Evolutionary conservation across 1,140 invertebrate species (phyloP).

Genomic region (Hylaeus volcanicus): DNA sequence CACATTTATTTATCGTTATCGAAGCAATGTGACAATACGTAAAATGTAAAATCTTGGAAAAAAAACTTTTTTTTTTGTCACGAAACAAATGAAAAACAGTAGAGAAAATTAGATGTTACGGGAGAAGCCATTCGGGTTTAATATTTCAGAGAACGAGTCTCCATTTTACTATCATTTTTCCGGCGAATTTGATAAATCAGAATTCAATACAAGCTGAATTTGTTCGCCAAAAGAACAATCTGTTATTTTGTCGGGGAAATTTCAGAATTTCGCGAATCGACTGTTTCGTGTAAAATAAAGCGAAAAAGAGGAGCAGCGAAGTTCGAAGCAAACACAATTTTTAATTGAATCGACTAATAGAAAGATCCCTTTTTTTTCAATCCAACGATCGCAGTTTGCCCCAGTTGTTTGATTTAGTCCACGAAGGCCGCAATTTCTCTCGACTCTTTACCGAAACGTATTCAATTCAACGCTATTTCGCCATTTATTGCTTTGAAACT

Average conservation of each 20-base stretch:
- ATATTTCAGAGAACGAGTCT: too few relatives aligned
- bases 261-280: neutral
- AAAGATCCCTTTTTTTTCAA: constrained; percentile 6
- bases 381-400: constrained; percentile 27
- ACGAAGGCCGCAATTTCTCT: constrained; percentile 4
- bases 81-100: too few relatives aligned
- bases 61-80: too few relatives aligned
- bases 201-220: neutral
- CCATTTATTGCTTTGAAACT: constrained; percentile 45
- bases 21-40: too few relatives aligned
- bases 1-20: too few relatives aligned
- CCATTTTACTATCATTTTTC: too few relatives aligned
- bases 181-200: too few relatives aligned
- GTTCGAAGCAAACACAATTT: constrained; percentile 22
- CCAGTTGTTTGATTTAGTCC: constrained; percentile 41
- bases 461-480: constrained; percentile 31
- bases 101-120: too few relatives aligned
- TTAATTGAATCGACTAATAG: constrained; percentile 46
- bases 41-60: too few relatives aligned
- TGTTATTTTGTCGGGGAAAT: constrained; percentile 34
- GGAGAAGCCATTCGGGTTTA: too few relatives aligned
- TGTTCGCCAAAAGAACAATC: neutral
- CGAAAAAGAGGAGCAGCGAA: neutral
- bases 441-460: constrained; percentile 9
- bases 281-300: neutral